phyloP scores from a whole-genome alignment of 2,113 vertebrate species.

The Notothenia rossii region DNA sequence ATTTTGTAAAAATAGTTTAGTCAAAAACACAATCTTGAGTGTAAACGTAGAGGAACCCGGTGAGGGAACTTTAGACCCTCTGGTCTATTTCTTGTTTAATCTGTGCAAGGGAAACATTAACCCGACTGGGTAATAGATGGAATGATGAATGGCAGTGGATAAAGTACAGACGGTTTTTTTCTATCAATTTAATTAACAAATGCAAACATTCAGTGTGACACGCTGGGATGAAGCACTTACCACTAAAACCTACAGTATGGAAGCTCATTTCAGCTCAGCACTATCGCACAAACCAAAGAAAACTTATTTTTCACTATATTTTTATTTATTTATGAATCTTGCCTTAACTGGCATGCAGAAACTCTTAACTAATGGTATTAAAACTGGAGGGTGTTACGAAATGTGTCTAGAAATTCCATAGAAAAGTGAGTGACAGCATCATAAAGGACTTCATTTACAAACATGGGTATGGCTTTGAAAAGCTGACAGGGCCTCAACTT shows the following conservation, averaged over 20 bases:
- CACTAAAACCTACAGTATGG: conserved; percentile 29
- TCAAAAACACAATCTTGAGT: conserved; percentile 27
- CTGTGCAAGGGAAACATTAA: background rate
- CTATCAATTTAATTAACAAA: conserved; percentile 3
- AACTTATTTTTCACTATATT: conserved; percentile 28
- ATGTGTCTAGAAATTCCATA: conserved; percentile 61
- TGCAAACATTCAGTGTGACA: conserved; percentile 47
- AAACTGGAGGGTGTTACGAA: conserved; percentile 39
- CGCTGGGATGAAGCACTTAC: background rate
- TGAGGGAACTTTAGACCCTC: conserved; percentile 1
- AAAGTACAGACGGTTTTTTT: conserved; percentile 31
- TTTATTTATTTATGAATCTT: conserved; percentile 30
- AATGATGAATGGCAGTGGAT: conserved; percentile 38
- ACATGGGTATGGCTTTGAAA: conserved; percentile 50
- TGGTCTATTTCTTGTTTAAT: background rate
- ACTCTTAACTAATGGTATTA: conserved; percentile 14
- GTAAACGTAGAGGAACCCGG: conserved; percentile 6
- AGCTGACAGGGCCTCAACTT: conserved; percentile 18
- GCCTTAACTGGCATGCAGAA: conserved; percentile 50
- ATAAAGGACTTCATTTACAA: conserved; percentile 31
- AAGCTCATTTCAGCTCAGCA: conserved; percentile 7
- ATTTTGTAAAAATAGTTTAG: background rate
- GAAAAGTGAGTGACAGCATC: conserved; percentile 52
- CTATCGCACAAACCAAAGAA: conserved; percentile 34
- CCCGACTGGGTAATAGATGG: conserved; percentile 26